phyloP scores from a whole-genome alignment of 2,797 vertebrate species.

The Takifugu ocellatus region DNA sequence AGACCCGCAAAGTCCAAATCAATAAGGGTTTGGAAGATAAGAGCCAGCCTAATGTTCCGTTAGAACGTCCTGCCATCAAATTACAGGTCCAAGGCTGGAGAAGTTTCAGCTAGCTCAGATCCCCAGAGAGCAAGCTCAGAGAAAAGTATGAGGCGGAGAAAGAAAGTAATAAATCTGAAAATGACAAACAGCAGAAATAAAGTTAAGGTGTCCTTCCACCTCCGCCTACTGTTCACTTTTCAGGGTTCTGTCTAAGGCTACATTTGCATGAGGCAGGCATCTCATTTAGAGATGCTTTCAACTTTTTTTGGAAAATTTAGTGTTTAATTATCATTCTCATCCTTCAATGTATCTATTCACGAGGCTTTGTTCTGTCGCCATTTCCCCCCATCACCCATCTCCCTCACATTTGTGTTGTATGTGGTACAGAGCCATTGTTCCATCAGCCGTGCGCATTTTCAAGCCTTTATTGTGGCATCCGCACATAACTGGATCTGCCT shows the following conservation, averaged over 20 bases:
- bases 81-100: conserved; percentile 59
- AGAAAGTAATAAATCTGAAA: conserved; percentile 65
- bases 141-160: conserved; percentile 41
- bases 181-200: conserved; percentile 68
- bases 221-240: conserved; percentile 24
- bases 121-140: conserved; percentile 53
- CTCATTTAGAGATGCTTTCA: conserved; percentile 17
- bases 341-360: conserved; percentile 1
- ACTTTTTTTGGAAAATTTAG: conserved; percentile 17
- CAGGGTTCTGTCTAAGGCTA: conserved; percentile 28
- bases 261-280: conserved; percentile 14
- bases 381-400: no score
- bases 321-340: conserved; percentile 1
- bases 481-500: conserved; percentile 35
- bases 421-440: not conserved
- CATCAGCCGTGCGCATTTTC: conserved; percentile 1
- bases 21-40: conserved; percentile 62
- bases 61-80: conserved; percentile 69
- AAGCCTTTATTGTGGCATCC: conserved; percentile 31
- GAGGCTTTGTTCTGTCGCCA: not conserved
- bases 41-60: conserved; percentile 65
- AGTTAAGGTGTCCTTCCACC: conserved; percentile 54
- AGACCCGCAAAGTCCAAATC: conserved; percentile 68
- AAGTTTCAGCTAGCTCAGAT: conserved; percentile 67
- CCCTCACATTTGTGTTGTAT: no score